Percentiles rank a stretch among this genome's conserved stretches.
Evolutionary conservation across 2,888 invertebrate species (phyloP).

Genomic region (Apamea monoglypha): DNA sequence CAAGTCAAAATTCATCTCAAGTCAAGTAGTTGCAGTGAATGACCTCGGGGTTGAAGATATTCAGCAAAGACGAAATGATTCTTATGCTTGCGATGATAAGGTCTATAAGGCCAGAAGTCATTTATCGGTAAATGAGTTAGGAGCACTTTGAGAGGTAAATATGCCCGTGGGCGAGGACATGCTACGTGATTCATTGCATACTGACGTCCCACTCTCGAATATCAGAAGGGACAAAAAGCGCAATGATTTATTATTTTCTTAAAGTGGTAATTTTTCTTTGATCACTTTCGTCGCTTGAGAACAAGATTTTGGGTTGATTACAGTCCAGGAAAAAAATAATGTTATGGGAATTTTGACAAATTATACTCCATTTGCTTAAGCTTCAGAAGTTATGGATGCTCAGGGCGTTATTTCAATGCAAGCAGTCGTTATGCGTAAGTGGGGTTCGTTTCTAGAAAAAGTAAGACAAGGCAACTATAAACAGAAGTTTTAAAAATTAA

Average conservation of each 20-base stretch:
- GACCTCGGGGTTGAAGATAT: constrained; percentile 74
- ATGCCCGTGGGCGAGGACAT: constrained; percentile 84
- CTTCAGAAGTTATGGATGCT: constrained; percentile 37
- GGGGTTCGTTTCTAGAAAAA: constrained; percentile 68
- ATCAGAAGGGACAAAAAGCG: constrained; percentile 70
- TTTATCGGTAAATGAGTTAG: constrained; percentile 71
- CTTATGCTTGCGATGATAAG: constrained; percentile 71
- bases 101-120: constrained; percentile 69
- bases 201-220: constrained; percentile 79
- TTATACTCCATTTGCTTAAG: constrained; percentile 53
- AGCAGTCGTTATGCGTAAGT: constrained; percentile 65
- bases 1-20: constrained; percentile 71
- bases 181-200: constrained; percentile 83
- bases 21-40: constrained; percentile 78
- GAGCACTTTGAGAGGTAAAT: constrained; percentile 82
- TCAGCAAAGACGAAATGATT: constrained; percentile 61
- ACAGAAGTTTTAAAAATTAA: constrained; percentile 65
- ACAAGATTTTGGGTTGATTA: constrained; percentile 58
- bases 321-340: constrained; percentile 50
- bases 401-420: constrained; percentile 48
- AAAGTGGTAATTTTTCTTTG: constrained; percentile 65
- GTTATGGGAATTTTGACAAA: constrained; percentile 48
- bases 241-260: constrained; percentile 73
- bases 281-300: constrained; percentile 60
- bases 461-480: constrained; percentile 62